A percentile compares a stretch with the other conserved stretches of the same genome.
Conservation (phyloP, 1,140 invertebrate species). For the Leguminivora glycinivorella region DNA sequence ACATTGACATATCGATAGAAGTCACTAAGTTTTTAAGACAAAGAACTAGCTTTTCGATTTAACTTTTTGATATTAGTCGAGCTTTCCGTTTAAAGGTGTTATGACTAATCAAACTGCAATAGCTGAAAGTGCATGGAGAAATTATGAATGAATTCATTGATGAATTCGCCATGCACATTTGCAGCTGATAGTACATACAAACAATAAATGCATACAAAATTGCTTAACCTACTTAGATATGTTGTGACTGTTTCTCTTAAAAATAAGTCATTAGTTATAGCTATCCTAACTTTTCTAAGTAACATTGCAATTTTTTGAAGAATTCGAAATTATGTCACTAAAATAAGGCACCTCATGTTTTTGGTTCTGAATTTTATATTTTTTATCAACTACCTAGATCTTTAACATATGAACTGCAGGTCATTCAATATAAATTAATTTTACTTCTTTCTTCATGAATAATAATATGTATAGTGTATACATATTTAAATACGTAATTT, state of each 20-base stretch:
- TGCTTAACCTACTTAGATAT: slow-evolving; percentile 35
- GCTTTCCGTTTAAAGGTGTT: too few relatives aligned
- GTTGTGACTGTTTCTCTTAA: slow-evolving; percentile 54
- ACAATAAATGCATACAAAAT: slow-evolving; percentile 52
- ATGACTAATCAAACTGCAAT: too few relatives aligned
- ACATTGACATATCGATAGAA: too few relatives aligned
- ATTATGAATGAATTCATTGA: too few relatives aligned
- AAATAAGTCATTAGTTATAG: slow-evolving; percentile 25
- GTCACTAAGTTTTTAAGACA: too few relatives aligned
- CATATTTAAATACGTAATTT: too few relatives aligned
- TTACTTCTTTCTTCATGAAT: too few relatives aligned
- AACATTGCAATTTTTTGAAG: slow-evolving; percentile 17
- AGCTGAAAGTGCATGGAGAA: too few relatives aligned
- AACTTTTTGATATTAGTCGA: too few relatives aligned
- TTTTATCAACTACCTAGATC: slow-evolving; percentile 11
- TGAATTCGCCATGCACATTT: too few relatives aligned
- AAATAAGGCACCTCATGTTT: slow-evolving; percentile 65
- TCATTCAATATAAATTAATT: not conserved
- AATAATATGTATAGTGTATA: too few relatives aligned
- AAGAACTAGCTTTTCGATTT: not conserved
- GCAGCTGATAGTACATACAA: slow-evolving; percentile 36
- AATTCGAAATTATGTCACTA: slow-evolving; percentile 16
- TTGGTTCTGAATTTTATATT: slow-evolving; percentile 43
- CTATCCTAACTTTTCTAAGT: not conserved
- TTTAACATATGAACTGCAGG: not conserved